These are phyloP conservation scores for Struthidea cinerea DNA, from an alignment of 2,113 vertebrate genomes.

Conservation along the genomic window DNA sequence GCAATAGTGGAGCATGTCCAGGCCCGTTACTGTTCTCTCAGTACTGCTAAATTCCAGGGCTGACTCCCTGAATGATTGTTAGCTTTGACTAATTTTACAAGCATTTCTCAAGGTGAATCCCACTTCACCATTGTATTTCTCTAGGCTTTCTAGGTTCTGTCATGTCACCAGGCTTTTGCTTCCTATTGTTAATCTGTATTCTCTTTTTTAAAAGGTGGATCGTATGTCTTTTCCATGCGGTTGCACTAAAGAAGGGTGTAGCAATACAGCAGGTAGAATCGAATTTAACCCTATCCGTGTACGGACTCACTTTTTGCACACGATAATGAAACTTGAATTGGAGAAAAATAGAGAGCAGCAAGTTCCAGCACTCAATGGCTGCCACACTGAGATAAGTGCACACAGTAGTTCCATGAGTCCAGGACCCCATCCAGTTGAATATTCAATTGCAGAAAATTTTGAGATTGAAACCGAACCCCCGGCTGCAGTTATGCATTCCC, in stretches of 20 bases:
- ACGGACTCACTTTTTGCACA: constrained; percentile 98
- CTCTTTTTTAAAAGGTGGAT: constrained; percentile 84
- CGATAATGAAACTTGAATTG: constrained; percentile 98
- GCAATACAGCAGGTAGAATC: constrained; percentile 93
- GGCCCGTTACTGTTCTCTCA: background rate
- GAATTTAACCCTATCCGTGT: constrained; percentile 99
- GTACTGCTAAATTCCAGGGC: background rate
- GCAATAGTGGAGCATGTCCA: background rate
- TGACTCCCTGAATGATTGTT: background rate
- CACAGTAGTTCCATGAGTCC: constrained; percentile 78
- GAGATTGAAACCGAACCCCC: constrained; percentile 81
- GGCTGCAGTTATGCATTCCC: constrained; percentile 84
- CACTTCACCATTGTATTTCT: background rate
- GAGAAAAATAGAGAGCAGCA: constrained; percentile 96
- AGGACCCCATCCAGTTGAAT: constrained; percentile 83
- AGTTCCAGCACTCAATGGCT: constrained; percentile 81
- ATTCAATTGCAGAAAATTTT: constrained; percentile 83
- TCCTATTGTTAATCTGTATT: constrained; percentile 48
- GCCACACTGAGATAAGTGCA: constrained; percentile 78
- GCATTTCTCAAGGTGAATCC: background rate
- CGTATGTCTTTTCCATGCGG: constrained; percentile 98
- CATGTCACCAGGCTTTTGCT: background rate
- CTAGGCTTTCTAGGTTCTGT: background rate
- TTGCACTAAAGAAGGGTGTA: constrained; percentile 97
- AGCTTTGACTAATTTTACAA: background rate